These are phyloP conservation scores for Anolis sagrei DNA, from an alignment of 2,113 vertebrate genomes.

Conservation along the genomic window DNA sequence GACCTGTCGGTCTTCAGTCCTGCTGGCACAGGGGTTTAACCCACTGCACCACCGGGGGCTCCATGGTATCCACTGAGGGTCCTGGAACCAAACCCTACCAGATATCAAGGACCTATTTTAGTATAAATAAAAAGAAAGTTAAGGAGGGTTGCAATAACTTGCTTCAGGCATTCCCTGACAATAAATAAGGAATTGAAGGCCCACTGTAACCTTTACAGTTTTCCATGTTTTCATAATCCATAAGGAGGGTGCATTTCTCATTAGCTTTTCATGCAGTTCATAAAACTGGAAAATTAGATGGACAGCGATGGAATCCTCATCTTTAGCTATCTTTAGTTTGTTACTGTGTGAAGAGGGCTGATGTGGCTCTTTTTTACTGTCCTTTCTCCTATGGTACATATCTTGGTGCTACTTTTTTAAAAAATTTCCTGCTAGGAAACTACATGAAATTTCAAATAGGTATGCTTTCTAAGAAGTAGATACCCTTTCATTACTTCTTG, in stretches of 20 bases:
- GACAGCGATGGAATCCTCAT: not conserved
- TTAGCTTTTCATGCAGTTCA: not conserved
- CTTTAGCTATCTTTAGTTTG: not conserved
- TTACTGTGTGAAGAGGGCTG: not conserved
- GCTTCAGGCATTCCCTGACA: not conserved
- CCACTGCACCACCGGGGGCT: no score
- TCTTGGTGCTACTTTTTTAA: no score
- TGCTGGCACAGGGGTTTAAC: no score
- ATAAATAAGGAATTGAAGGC: not conserved
- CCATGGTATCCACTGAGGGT: no score
- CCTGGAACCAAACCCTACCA: no score
- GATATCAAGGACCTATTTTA: no score
- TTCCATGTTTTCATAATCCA: not conserved
- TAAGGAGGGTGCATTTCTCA: not conserved
- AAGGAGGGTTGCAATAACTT: not conserved
- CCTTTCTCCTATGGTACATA: not conserved
- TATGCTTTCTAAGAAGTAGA: not conserved
- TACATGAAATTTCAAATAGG: not conserved
- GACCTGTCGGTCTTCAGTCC: no score
- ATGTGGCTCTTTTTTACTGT: not conserved
- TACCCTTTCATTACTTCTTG: not conserved
- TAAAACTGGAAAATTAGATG: not conserved
- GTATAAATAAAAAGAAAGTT: no score
- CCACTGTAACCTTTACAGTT: not conserved
- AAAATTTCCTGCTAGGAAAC: not conserved